These are phyloP conservation scores for Pedionomus torquatus DNA, from an alignment of 2,113 vertebrate genomes.

Conservation along the genomic window DNA sequence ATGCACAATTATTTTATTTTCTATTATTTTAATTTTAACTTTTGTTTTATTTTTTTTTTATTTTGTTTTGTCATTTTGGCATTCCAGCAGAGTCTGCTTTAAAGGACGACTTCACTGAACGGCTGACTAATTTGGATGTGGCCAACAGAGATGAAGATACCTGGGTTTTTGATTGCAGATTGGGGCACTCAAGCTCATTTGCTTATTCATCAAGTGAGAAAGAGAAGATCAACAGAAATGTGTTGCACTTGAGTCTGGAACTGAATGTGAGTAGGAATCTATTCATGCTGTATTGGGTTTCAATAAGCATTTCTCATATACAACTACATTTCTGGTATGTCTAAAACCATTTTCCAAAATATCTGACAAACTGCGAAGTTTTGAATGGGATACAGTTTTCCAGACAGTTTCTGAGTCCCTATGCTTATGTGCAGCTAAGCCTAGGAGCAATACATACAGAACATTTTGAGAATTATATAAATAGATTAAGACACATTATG, in stretches of 20 bases:
- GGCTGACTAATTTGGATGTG: conserved; percentile 54
- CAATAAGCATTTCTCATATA: neutral
- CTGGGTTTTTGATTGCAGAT: conserved; percentile 68
- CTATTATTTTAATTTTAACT: neutral
- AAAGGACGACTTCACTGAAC: conserved; percentile 66
- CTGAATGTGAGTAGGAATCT: conserved; percentile 73
- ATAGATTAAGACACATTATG: neutral
- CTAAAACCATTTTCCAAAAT: neutral
- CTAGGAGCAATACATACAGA: neutral
- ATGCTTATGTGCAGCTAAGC: neutral
- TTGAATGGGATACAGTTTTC: neutral
- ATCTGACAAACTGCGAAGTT: neutral
- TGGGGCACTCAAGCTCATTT: conserved; percentile 52
- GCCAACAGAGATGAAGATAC: conserved; percentile 63
- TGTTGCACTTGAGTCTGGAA: conserved; percentile 72
- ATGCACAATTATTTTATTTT: neutral
- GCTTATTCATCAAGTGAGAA: conserved; percentile 60
- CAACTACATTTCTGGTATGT: neutral
- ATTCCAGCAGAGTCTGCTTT: conserved; percentile 64
- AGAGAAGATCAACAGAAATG: conserved; percentile 66
- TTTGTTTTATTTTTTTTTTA: neutral
- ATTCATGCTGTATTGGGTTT: neutral
- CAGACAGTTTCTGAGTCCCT: neutral
- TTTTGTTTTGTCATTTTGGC: neutral
- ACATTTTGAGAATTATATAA: neutral